Evolutionary conservation across 2,113 vertebrate species (phyloP), one percentile per base, ranked within the genome.

Genomic region (Cochlearius cochlearius): DNA sequence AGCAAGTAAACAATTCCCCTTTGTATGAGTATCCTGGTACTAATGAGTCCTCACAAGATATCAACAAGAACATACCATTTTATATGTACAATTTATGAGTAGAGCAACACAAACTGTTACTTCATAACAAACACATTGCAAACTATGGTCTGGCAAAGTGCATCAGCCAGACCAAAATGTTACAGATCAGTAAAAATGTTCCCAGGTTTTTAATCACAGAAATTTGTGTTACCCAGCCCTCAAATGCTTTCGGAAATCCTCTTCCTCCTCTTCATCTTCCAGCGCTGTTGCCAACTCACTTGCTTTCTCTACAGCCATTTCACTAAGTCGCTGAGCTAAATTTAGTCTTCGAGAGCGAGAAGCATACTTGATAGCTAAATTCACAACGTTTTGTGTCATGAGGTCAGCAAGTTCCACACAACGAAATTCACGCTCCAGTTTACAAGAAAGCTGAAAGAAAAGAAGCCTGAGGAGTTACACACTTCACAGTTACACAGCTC

Each of bases 401-500:
- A 99, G 96, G 84, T 98, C 98, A 1, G 99, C 99, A 88, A 99
- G 98, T 69, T 99, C 99, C 98, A 99, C 91, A 5, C 99, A 99
- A 69, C 99, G 99, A 39, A 99, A 99, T 97, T 99, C 99, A 6
- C 99, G 97, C 82, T 99, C 99, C 97, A 99, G 97, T 93, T 98
- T 99, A 91, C 99, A 99, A 32, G 99, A 99, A 88, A 99, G 97
- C 99, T 99, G 97, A 79, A 50, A 78, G 62, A 59, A 55, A 95
- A 94, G 34, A 8, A 62, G 32, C 47, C 86, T 53, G 27, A 14
- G 50, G 30, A 67, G 45, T 68, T 36, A 60, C 19, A 73, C 20
- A 3, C 10, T 79, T 77, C 83, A 62, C 30, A n/a, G 3, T 13
- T 30, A 52, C 43, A 47, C 26, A 47, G 56, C 50, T n/a, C 55